A percentile compares a stretch with the other conserved stretches of the same genome.
These are phyloP conservation scores for Oncorhynchus mykiss DNA, from an alignment of 2,113 vertebrate species.

Conservation along the genomic window DNA sequence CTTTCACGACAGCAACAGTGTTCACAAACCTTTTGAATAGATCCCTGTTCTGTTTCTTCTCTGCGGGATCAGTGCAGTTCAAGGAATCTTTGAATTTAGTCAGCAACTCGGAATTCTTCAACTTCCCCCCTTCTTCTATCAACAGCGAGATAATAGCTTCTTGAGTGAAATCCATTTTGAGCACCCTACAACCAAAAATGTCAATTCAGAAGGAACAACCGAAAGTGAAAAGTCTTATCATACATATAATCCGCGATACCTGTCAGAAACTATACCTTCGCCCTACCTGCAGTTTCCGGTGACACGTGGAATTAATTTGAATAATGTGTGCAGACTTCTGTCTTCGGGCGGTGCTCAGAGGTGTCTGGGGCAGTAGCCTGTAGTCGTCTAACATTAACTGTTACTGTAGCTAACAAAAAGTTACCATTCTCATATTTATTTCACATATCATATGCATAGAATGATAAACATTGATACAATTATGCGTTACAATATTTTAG, in stretches of 20 bases:
- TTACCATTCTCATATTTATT: no score
- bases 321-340: constrained; percentile 49
- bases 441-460: no score
- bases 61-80: constrained; percentile 68
- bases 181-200: neutral
- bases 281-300: constrained; percentile 62
- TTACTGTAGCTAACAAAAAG: no score
- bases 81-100: constrained; percentile 72
- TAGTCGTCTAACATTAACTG: no score
- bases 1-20: constrained; percentile 79
- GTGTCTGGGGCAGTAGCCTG: neutral
- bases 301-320: constrained; percentile 54
- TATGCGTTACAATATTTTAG: no score
- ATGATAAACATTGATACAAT: no score
- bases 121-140: constrained; percentile 71
- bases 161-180: constrained; percentile 72
- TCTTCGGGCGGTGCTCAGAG: no score
- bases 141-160: constrained; percentile 77
- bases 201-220: neutral
- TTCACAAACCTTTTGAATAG: constrained; percentile 83
- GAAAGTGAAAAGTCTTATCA: neutral
- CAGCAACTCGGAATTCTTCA: constrained; percentile 76
- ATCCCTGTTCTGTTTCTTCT: constrained; percentile 73
- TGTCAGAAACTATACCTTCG: no score
- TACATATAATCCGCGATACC: no score